Evolutionary conservation across 2,888 invertebrate species (phyloP), one percentile per base, ranked within the genome.

Genomic region (Diarsia brunnea): DNA sequence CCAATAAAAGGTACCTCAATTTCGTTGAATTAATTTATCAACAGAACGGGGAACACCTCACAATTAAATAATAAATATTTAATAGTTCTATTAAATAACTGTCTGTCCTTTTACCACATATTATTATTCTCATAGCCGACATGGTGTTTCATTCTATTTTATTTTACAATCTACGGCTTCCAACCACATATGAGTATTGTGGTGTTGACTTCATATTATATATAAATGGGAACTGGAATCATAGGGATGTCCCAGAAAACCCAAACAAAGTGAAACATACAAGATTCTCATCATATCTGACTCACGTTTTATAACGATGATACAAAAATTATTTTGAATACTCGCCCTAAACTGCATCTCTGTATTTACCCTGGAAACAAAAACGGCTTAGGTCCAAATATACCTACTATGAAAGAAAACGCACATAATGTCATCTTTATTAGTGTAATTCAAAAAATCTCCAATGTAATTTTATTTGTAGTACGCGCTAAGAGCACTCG

Each of bases 161-260:
- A 75, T 81, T 76, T 63, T 4, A 82, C 61, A 49, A 67, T 7
- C 45, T 27, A 27, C 78, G 45, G 27, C 45, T 47, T 65, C 55
- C 24, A 21, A 55, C 31, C 43, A 45, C 61, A 11, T 49, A 24
- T 53, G 47, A 53, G 21, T 31, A 75, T 55, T 21, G 43, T 75
- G 66, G 47, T 49, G 61, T 55, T 67, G 24, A 55, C 31, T 55
- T 49, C 16, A 51, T 74, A 63, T 49, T 14, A 51, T 74, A 63
- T 64, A 12, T 38, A 76, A 80, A 75, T 49, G 53, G 49, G n/a
- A 31, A 49, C 24, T 49, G 0, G 21, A 49, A 63, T 63, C 4
- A 7, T 55, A 75, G 43, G 63, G 49, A 4, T 67, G 43, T 12
- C 21, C 16, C 60, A n/a, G 16, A 19, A 38, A 14, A 51, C 14